phyloP scores from a whole-genome alignment of 2,113 vertebrate genomes.

The Oostethus manadensis region DNA sequence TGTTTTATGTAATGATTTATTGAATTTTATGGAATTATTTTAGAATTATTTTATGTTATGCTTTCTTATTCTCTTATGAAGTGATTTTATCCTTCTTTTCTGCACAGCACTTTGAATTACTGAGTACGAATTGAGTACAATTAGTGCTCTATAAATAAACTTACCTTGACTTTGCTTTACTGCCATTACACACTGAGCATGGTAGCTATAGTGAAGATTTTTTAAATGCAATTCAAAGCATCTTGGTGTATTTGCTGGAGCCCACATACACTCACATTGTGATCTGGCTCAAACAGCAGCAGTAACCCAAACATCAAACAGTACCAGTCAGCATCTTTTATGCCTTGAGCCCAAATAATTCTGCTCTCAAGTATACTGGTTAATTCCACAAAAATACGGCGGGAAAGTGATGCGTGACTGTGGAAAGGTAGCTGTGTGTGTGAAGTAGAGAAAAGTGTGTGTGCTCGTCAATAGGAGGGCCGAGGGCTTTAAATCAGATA shows the following conservation, averaged over 20 bases:
- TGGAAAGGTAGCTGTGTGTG: background rate
- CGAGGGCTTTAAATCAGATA: constrained; percentile 39
- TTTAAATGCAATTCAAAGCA: constrained; percentile 44
- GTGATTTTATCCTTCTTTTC: too few species aligned
- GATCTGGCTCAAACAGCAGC: constrained; percentile 36
- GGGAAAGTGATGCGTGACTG: background rate
- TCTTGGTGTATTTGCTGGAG: constrained; percentile 43
- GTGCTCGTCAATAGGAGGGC: constrained; percentile 22
- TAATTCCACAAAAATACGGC: constrained; percentile 1
- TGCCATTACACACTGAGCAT: constrained; percentile 20
- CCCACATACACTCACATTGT: constrained; percentile 31
- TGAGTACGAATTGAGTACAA: too few species aligned
- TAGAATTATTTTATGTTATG: too few species aligned
- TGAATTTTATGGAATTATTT: too few species aligned
- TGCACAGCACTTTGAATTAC: too few species aligned
- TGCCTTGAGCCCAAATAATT: constrained; percentile 31
- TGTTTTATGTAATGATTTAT: too few species aligned
- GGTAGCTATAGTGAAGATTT: constrained; percentile 8
- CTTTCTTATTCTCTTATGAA: too few species aligned
- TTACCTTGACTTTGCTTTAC: too few species aligned
- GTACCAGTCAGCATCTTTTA: constrained; percentile 43
- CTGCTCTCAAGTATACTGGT: constrained; percentile 27
- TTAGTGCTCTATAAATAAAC: too few species aligned
- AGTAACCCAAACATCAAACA: constrained; percentile 49
- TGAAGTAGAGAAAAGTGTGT: constrained; percentile 6